A percentile compares a stretch with the other conserved stretches of the same genome.
Evolutionary conservation across 2,888 invertebrate species (phyloP).

Genomic region (Drosophila kanekoi): DNA sequence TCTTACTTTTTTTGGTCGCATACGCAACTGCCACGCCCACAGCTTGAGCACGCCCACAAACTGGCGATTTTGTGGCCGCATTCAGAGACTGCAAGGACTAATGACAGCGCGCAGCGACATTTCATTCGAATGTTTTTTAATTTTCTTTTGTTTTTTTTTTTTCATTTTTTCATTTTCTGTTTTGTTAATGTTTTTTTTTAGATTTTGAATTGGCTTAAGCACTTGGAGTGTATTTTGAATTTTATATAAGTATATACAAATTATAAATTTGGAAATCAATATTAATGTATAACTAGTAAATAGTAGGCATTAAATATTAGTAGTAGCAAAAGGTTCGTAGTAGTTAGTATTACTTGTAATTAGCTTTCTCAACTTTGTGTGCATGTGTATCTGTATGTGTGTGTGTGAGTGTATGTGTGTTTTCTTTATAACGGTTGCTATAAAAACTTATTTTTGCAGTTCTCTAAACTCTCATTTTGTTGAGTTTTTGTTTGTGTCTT

Average conservation of each 20-base stretch:
- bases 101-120: slow-evolving; percentile 24
- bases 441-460: slow-evolving; percentile 39
- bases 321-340: slow-evolving; percentile 75
- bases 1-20: slow-evolving; percentile 38
- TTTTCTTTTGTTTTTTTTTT: slow-evolving; percentile 49
- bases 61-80: slow-evolving; percentile 83
- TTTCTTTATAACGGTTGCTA: slow-evolving; percentile 38
- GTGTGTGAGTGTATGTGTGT: slow-evolving; percentile 41
- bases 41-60: slow-evolving; percentile 63
- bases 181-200: slow-evolving; percentile 34
- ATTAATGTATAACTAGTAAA: slow-evolving; percentile 71
- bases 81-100: slow-evolving; percentile 16
- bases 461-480: slow-evolving; percentile 19
- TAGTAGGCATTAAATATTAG: slow-evolving; percentile 76
- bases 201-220: slow-evolving; percentile 71
- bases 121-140: slow-evolving; percentile 77
- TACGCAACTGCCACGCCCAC: slow-evolving; percentile 25
- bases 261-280: slow-evolving; percentile 73
- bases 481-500: slow-evolving; percentile 39
- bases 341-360: slow-evolving; percentile 73
- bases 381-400: slow-evolving; percentile 43
- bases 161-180: slow-evolving; percentile 38
- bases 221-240: slow-evolving; percentile 80
- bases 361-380: slow-evolving; percentile 63
- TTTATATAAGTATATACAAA: slow-evolving; percentile 77